phyloP scores from a whole-genome alignment of 1,140 invertebrate species.

The Plectrocnemia conspersa region DNA sequence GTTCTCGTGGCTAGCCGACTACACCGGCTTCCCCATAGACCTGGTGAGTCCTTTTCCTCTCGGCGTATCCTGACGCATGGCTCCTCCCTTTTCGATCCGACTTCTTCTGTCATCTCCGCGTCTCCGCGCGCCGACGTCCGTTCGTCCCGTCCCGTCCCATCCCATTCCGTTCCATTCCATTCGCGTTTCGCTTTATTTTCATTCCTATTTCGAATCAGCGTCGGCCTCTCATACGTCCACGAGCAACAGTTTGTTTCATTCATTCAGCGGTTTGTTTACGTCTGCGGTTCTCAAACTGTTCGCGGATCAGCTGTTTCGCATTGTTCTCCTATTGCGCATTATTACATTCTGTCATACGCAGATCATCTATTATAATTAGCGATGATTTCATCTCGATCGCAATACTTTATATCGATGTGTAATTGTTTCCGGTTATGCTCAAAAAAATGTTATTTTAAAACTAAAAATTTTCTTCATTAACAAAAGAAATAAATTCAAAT shows the following conservation, averaged over 20 bases:
- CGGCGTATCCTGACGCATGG: not conserved
- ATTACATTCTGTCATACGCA: too few relatives aligned
- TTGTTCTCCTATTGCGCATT: too few relatives aligned
- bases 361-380: too few relatives aligned
- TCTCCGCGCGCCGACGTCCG: not conserved
- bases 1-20: slow-evolving; percentile 56
- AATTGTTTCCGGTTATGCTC: too few relatives aligned
- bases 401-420: too few relatives aligned
- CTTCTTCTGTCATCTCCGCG: not conserved
- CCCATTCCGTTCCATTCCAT: not conserved
- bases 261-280: too few relatives aligned
- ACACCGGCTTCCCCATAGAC: slow-evolving; percentile 57
- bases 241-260: not conserved
- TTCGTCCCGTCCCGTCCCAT: not conserved
- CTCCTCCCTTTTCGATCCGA: slow-evolving; percentile 15
- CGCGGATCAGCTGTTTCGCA: too few relatives aligned
- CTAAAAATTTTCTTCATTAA: too few relatives aligned
- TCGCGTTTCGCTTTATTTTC: not conserved
- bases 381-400: too few relatives aligned
- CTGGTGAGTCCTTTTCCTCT: slow-evolving; percentile 48
- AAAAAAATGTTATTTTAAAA: too few relatives aligned
- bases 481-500: too few relatives aligned
- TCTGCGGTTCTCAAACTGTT: too few relatives aligned
- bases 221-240: not conserved
- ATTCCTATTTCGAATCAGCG: not conserved